phyloP scores from a whole-genome alignment of 2,113 vertebrate species.

The Centropus unirufus region DNA sequence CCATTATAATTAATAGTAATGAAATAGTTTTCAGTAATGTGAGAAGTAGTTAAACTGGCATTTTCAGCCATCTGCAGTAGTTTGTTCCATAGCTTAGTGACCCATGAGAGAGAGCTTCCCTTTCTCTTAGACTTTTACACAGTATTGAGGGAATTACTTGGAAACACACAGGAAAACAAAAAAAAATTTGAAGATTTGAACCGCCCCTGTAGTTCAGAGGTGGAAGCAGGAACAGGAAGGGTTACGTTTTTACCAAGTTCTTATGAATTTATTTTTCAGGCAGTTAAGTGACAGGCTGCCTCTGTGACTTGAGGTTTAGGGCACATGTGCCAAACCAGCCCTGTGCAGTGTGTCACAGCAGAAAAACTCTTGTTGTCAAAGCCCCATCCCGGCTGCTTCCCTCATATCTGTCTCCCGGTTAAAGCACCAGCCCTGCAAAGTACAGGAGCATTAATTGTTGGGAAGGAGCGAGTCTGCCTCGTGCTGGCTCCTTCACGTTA shows the following conservation, averaged over 20 bases:
- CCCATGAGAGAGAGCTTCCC: neutral
- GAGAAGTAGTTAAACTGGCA: neutral
- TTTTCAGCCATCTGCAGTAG: neutral
- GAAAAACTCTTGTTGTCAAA: neutral
- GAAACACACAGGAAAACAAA: neutral
- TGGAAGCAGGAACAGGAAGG: neutral
- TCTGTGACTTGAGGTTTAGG: neutral
- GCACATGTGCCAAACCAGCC: neutral
- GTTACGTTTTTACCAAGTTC: neutral
- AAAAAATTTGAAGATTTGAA: neutral
- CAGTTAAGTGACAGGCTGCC: neutral
- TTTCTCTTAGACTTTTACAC: neutral
- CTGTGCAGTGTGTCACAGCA: neutral
- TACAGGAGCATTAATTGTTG: neutral
- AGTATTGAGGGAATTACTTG: neutral
- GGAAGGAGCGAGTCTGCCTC: neutral
- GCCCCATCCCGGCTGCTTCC: neutral
- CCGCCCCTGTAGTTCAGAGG: neutral
- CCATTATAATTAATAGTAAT: neutral
- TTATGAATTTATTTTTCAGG: neutral
- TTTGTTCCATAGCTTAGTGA: neutral
- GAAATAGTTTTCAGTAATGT: neutral
- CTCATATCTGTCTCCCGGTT: neutral
- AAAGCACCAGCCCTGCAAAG: accelerated
- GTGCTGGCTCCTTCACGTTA: neutral